Evolutionary conservation across 1,140 invertebrate genomes (phyloP).

Genomic region (Papilio xuthus): DNA sequence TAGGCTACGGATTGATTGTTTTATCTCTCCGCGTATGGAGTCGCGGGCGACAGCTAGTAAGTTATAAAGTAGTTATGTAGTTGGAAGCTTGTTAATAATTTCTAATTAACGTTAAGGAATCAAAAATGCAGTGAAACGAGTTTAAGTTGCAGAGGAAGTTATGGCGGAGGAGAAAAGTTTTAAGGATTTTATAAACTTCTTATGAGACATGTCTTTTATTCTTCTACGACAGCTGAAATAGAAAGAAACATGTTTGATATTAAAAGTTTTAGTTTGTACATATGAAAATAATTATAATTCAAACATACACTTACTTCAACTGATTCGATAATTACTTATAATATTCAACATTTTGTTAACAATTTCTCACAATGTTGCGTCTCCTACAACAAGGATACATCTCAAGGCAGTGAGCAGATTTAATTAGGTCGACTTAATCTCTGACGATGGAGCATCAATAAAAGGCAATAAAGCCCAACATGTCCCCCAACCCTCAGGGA

Average conservation of each 20-base stretch:
- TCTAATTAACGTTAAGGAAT: conserved; percentile 7
- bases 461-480: not conserved
- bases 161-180: not conserved
- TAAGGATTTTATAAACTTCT: conserved; percentile 15
- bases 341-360: not conserved
- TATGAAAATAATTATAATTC: too few species aligned
- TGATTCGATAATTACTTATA: not conserved
- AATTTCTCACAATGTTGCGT: not conserved
- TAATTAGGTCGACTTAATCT: conserved; percentile 7
- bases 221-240: not conserved
- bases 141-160: not conserved
- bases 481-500: not conserved
- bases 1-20: too few species aligned
- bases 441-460: not conserved
- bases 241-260: not conserved
- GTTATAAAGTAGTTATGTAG: conserved; percentile 11
- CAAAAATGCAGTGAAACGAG: conserved; percentile 1
- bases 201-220: not conserved
- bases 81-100: conserved; percentile 13
- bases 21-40: too few species aligned
- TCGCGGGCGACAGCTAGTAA: too few species aligned
- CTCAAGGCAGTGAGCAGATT: not conserved
- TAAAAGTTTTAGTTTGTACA: not conserved
- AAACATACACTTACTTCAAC: too few species aligned
- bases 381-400: not conserved